Conservation (phyloP, 30 jellyfish, hydroid and myxozoan species). For the Clytia hemisphaerica region DNA sequence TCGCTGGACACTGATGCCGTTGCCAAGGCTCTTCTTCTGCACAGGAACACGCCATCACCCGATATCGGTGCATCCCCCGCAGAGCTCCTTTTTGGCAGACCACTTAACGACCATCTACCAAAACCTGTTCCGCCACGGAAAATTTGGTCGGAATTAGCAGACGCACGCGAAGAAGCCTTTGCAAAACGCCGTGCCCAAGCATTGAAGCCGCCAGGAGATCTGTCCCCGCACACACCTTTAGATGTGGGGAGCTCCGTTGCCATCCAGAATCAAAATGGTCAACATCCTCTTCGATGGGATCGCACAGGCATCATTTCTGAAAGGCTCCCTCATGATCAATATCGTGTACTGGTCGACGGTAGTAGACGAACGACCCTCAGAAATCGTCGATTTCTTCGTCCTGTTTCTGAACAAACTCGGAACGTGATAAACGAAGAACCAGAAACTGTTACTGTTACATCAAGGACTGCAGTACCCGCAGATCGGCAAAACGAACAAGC, state of each 20-base stretch:
- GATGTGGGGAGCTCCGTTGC: background rate
- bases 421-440: too few species aligned
- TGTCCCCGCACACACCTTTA: background rate
- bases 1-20: too few species aligned
- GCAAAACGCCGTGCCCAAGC: too few species aligned
- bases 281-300: background rate
- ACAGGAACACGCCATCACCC: constrained; percentile 14
- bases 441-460: too few species aligned
- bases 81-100: background rate
- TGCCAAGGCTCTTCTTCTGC: background rate
- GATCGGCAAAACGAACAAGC: too few species aligned
- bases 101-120: background rate
- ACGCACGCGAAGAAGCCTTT: background rate
- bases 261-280: background rate
- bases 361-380: background rate
- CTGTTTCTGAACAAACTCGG: too few species aligned
- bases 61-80: constrained; percentile 5
- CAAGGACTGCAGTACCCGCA: too few species aligned
- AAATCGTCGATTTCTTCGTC: constrained; percentile 13
- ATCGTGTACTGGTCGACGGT: constrained; percentile 1
- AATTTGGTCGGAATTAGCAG: constrained; percentile 6
- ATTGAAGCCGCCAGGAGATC: too few species aligned
- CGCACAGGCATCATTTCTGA: background rate
- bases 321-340: constrained; percentile 18
- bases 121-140: background rate